Conservation (phyloP, 2,888 invertebrate genomes). For the Melanargia galathea region DNA sequence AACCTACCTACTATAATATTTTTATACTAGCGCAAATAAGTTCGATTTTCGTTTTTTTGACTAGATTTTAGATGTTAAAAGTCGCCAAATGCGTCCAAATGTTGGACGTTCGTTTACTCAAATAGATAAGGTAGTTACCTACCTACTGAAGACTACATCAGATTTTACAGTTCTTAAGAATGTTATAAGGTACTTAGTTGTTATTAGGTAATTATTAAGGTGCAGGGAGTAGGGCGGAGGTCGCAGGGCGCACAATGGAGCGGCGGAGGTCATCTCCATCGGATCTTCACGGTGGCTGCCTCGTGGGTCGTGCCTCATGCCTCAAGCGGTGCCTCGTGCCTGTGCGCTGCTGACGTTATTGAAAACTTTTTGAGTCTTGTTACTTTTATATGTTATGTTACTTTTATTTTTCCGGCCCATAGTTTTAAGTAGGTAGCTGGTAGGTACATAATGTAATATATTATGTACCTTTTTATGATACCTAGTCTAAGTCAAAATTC, state of each 20-base stretch:
- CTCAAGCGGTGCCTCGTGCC: slow-evolving; percentile 44
- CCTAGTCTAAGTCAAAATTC: too few relatives aligned
- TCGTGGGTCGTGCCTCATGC: slow-evolving; percentile 42
- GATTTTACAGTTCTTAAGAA: slow-evolving; percentile 6
- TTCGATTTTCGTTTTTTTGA: too few relatives aligned
- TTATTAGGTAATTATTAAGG: slow-evolving; percentile 9
- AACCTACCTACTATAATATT: too few relatives aligned
- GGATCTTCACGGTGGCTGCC: slow-evolving; percentile 68
- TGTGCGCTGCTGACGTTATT: slow-evolving; percentile 31
- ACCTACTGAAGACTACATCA: background rate
- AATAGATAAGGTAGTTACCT: too few relatives aligned
- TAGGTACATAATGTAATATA: too few relatives aligned
- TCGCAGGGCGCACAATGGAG: slow-evolving; percentile 62
- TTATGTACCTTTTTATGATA: too few relatives aligned
- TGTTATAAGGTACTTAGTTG: slow-evolving; percentile 26
- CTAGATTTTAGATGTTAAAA: too few relatives aligned
- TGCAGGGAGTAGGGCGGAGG: slow-evolving; percentile 36
- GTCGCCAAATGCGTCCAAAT: too few relatives aligned
- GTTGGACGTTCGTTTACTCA: too few relatives aligned
- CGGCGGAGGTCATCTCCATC: slow-evolving; percentile 68
- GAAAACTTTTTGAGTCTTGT: slow-evolving; percentile 24
- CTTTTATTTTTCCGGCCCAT: background rate
- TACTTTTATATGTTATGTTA: background rate
- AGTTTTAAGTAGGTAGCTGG: too few relatives aligned
- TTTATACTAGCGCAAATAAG: too few relatives aligned